Evolutionary conservation across 1,140 invertebrate genomes (phyloP).

Genomic region (Asbolus verrucosus): DNA sequence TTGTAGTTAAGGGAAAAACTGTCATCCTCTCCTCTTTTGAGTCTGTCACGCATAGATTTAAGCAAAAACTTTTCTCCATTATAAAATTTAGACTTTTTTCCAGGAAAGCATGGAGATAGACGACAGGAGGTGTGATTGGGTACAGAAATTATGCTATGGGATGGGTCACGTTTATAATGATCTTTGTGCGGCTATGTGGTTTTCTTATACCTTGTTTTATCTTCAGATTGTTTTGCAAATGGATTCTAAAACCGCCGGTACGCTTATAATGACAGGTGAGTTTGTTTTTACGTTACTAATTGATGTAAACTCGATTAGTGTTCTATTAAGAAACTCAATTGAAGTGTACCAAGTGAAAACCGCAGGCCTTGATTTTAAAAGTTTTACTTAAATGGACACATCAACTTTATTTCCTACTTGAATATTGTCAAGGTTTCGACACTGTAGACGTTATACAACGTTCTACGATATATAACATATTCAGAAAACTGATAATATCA

Average conservation of each 20-base stretch:
- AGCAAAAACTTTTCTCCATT: no score
- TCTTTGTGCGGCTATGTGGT: slow-evolving; percentile 93
- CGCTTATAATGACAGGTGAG: slow-evolving; percentile 79
- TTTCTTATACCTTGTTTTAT: slow-evolving; percentile 91
- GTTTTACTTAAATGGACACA: slow-evolving; percentile 27
- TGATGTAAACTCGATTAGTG: slow-evolving; percentile 19
- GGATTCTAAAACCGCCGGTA: slow-evolving; percentile 79
- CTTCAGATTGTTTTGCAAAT: slow-evolving; percentile 84
- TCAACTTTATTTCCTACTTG: slow-evolving; percentile 29
- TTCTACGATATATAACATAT: no score
- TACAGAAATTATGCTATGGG: slow-evolving; percentile 75
- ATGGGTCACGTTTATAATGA: slow-evolving; percentile 93
- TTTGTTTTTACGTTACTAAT: slow-evolving; percentile 22
- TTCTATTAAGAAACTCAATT: slow-evolving; percentile 23
- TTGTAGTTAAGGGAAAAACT: no score
- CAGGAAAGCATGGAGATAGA: not conserved
- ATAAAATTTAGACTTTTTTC: not conserved
- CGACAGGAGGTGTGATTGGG: slow-evolving; percentile 32
- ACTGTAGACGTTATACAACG: slow-evolving; percentile 10
- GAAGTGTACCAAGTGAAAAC: slow-evolving; percentile 30
- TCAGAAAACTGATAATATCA: no score
- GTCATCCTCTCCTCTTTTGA: no score
- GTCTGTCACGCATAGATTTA: no score
- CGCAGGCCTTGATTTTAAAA: slow-evolving; percentile 31
- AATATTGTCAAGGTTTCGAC: slow-evolving; percentile 28